A percentile compares a stretch with the other conserved stretches of the same genome.
These are phyloP conservation scores for Ophiothrix spiculata DNA, from an alignment of 35 echinoderm and acorn worm species.

Conservation along the genomic window DNA sequence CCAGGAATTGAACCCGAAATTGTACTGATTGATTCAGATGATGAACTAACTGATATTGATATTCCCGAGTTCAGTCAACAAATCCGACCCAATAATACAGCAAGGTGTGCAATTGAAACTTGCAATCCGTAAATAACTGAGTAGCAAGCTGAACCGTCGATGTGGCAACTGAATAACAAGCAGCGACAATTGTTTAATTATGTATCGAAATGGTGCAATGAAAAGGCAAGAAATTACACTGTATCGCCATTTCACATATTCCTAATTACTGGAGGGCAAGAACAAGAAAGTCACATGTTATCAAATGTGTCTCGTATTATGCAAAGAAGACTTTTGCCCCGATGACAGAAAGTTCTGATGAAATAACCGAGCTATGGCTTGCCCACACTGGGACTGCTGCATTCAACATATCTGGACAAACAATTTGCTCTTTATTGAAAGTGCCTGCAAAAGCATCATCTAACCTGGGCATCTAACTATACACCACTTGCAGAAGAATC, in stretches of 20 bases:
- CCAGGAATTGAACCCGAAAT: no score
- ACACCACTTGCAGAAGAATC: slow-evolving; percentile 58
- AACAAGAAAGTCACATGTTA: slow-evolving; percentile 53
- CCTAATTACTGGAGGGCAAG: slow-evolving; percentile 64
- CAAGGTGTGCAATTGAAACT: slow-evolving; percentile 15
- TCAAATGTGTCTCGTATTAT: slow-evolving; percentile 55
- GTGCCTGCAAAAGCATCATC: slow-evolving; percentile 16
- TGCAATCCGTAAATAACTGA: slow-evolving; percentile 7
- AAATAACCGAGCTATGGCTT: slow-evolving; percentile 30
- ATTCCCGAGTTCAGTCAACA: slow-evolving; percentile 34
- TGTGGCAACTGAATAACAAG: slow-evolving; percentile 60
- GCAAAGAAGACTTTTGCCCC: slow-evolving; percentile 26
- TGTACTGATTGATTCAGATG: slow-evolving; percentile 24
- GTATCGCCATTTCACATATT: slow-evolving; percentile 71
- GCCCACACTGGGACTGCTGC: slow-evolving; percentile 57
- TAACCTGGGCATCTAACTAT: slow-evolving; percentile 50
- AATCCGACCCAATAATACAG: not conserved
- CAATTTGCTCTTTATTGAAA: slow-evolving; percentile 41
- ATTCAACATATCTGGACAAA: slow-evolving; percentile 65
- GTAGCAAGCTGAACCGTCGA: slow-evolving; percentile 14
- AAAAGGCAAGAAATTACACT: slow-evolving; percentile 45
- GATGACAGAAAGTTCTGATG: slow-evolving; percentile 33
- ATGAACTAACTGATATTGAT: slow-evolving; percentile 32
- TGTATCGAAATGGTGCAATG: slow-evolving; percentile 37
- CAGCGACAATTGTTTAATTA: slow-evolving; percentile 50